Evolutionary conservation across 2,888 invertebrate genomes (phyloP).

Genomic region (Molanna angustata): DNA sequence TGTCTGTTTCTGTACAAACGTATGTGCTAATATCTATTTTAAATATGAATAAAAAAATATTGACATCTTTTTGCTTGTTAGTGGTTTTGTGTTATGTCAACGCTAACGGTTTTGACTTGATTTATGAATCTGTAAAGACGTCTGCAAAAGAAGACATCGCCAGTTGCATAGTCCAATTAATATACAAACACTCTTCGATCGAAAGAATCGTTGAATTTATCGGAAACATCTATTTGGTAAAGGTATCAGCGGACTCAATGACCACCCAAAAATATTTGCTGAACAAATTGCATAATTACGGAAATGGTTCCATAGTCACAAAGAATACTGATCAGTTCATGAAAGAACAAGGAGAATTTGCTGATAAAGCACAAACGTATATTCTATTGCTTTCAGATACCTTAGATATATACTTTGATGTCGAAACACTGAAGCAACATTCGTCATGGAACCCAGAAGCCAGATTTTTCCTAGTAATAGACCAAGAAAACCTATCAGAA

Average conservation of each 20-base stretch:
- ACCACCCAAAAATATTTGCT: conserved; percentile 1
- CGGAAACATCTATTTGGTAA: not conserved
- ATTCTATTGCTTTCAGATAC: not conserved
- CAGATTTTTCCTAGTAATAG: not conserved
- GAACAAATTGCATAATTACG: not conserved
- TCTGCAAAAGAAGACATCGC: too few relatives aligned
- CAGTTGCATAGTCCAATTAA: too few relatives aligned
- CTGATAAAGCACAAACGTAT: conserved; percentile 4
- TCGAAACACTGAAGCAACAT: not conserved
- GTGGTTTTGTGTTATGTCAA: too few relatives aligned
- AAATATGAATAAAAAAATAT: too few relatives aligned
- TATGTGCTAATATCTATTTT: too few relatives aligned
- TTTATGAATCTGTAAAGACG: too few relatives aligned
- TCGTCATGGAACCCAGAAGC: conserved; percentile 6
- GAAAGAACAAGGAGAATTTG: not conserved
- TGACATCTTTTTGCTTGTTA: too few relatives aligned
- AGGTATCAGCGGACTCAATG: not conserved
- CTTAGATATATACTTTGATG: not conserved
- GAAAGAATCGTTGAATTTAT: not conserved
- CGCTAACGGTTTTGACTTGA: too few relatives aligned
- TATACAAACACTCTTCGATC: too few relatives aligned
- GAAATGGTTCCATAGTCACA: not conserved
- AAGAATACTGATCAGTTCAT: not conserved
- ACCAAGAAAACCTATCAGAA: not conserved
- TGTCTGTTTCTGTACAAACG: too few relatives aligned